Evolutionary conservation across 2,888 invertebrate species (phyloP), one percentile per base, ranked within the genome.

Genomic region (Lamellibrachia columna): DNA sequence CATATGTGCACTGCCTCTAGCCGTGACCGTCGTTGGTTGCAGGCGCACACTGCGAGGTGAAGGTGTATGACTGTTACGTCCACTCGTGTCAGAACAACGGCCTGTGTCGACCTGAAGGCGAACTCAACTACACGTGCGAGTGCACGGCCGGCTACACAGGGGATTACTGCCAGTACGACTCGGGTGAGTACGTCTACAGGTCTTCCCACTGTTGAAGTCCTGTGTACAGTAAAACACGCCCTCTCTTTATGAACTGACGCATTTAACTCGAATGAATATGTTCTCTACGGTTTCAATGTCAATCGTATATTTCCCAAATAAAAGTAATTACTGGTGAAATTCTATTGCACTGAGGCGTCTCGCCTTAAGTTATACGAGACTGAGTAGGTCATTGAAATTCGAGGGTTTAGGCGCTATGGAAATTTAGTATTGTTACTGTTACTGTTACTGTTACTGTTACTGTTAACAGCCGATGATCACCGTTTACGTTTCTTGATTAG

Each of bases 131-230:
- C 91, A 93, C 93, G 11, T 95, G 95, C 92, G 52, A 75, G 28
- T 95, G 95, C 93, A 90, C 93, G 28, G 60, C 93, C 3, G 94
- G 94, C 7, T 95, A 93, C 93, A 94, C 94, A 15, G 95, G 95
- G 52, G 91, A 94, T 7, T 93, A 93, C 91, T 95, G 95, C 93
- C 93, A 94, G 28, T 93, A 58, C 53, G 93, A 94, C 90, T 94
- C 95, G 91, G 94, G 95, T 95, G 92, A 93, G 94, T 75, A 8
- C 58, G 58, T 8, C 58, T 58, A 40, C 40, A 40, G 40, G 40
- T 40, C 40, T 40, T 40, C 40, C 40, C 40, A 40, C 40, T 40
- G 40, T 40, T 1, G 40, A 40, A 40, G 40, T 40, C 40, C 40
- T 40, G 40, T 40, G 40, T 40, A 40, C 40, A 40, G 40, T 40